Conservation (phyloP, 2,797 vertebrate genomes). For the Pygocentrus nattereri region DNA sequence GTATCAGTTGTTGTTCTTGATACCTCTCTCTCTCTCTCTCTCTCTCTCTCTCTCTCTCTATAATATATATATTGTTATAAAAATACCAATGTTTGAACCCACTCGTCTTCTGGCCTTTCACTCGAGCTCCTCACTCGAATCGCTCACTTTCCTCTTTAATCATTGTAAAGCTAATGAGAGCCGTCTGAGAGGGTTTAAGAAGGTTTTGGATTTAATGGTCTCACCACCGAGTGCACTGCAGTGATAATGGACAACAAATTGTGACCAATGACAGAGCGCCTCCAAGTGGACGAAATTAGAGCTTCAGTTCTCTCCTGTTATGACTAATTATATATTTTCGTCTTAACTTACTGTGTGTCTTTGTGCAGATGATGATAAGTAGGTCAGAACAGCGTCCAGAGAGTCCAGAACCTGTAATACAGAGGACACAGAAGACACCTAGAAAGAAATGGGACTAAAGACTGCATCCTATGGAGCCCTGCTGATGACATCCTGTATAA, state of each 20-base stretch:
- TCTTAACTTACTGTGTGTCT: no score
- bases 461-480: no score
- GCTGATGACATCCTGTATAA: no score
- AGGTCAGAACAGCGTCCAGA: no score
- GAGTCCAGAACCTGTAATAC: no score
- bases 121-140: background rate
- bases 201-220: background rate
- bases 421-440: no score
- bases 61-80: slow-evolving; percentile 78
- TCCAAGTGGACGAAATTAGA: background rate
- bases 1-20: slow-evolving; percentile 54
- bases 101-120: slow-evolving; percentile 18
- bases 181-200: background rate
- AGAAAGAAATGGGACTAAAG: no score
- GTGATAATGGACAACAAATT: background rate
- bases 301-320: no score
- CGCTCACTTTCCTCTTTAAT: background rate
- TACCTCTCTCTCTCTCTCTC: slow-evolving; percentile 59
- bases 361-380: no score
- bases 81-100: slow-evolving; percentile 68
- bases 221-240: background rate
- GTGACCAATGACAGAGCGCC: background rate
- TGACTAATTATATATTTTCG: no score
- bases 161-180: background rate
- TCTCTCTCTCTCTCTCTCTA: slow-evolving; percentile 60